Evolutionary conservation across 2,888 invertebrate genomes (phyloP).

Genomic region (Apodemia hepburni): DNA sequence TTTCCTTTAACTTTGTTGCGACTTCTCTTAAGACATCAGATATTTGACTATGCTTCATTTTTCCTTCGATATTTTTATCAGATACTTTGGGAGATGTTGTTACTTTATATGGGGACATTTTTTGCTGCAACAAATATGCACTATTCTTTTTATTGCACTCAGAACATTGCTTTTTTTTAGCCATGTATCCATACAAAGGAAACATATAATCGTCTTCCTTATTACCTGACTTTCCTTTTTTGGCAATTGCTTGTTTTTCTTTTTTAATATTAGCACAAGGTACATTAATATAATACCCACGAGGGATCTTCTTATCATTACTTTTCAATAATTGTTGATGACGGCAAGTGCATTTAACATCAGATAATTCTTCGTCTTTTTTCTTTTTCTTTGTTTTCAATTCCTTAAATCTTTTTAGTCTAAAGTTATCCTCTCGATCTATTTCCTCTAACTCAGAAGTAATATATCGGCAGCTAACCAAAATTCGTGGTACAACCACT

Average conservation of each 20-base stretch:
- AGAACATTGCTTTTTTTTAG: neutral
- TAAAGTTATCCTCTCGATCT: slow-evolving; percentile 42
- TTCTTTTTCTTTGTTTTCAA: slow-evolving; percentile 31
- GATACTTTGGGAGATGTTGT: neutral
- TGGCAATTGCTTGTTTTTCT: no score
- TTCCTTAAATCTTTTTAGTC: slow-evolving; percentile 44
- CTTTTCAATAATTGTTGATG: no score
- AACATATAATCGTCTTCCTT: neutral
- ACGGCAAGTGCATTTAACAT: neutral
- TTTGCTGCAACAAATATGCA: neutral
- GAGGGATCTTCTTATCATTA: no score
- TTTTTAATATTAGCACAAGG: no score
- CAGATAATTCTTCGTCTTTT: neutral
- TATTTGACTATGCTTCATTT: neutral
- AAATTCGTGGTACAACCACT: slow-evolving; percentile 35
- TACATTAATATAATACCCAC: no score
- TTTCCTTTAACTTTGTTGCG: neutral
- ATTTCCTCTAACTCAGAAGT: slow-evolving; percentile 39
- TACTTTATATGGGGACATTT: neutral
- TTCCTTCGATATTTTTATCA: neutral
- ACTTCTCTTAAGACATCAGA: neutral
- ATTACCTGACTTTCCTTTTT: no score
- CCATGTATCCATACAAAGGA: neutral
- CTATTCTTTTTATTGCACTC: neutral
- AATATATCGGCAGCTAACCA: slow-evolving; percentile 38